phyloP scores from a whole-genome alignment of 2,113 vertebrate genomes.

The Onychostoma macrolepis region DNA sequence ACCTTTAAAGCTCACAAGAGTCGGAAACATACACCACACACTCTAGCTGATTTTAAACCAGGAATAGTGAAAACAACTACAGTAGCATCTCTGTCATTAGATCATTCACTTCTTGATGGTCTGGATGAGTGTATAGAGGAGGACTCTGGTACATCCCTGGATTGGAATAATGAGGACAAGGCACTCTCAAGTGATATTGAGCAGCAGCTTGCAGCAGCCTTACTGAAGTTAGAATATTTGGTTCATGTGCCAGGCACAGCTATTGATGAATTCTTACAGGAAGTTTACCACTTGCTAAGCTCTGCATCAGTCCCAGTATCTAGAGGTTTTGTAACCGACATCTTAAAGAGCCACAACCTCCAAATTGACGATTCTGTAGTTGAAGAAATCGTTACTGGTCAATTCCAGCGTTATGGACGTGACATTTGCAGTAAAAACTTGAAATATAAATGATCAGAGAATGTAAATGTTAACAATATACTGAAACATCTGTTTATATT shows the following conservation, averaged over 20 bases:
- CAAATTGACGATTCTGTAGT: not conserved
- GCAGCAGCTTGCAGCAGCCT: slow-evolving; percentile 32
- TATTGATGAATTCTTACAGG: slow-evolving; percentile 47
- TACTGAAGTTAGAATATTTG: slow-evolving; percentile 40
- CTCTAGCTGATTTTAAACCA: slow-evolving; percentile 6
- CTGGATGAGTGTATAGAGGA: slow-evolving; percentile 17
- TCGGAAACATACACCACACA: not conserved
- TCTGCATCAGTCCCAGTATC: slow-evolving; percentile 8
- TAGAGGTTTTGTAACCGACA: not conserved
- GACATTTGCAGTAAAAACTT: too few species aligned
- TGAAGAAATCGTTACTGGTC: not conserved
- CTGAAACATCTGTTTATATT: too few species aligned
- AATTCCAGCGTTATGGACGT: too few species aligned
- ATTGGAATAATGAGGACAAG: not conserved
- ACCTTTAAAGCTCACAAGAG: slow-evolving; percentile 31
- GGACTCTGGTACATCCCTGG: not conserved
- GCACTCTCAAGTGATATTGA: slow-evolving; percentile 17
- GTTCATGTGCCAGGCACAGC: slow-evolving; percentile 36
- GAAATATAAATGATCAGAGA: too few species aligned
- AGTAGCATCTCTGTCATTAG: not conserved
- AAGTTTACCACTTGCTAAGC: slow-evolving; percentile 37
- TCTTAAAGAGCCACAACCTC: not conserved
- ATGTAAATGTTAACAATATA: too few species aligned
- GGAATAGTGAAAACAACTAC: not conserved
- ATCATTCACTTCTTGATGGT: not conserved